Conservation (phyloP, 2,113 vertebrate species). For the Thamnophis sirtalis region DNA sequence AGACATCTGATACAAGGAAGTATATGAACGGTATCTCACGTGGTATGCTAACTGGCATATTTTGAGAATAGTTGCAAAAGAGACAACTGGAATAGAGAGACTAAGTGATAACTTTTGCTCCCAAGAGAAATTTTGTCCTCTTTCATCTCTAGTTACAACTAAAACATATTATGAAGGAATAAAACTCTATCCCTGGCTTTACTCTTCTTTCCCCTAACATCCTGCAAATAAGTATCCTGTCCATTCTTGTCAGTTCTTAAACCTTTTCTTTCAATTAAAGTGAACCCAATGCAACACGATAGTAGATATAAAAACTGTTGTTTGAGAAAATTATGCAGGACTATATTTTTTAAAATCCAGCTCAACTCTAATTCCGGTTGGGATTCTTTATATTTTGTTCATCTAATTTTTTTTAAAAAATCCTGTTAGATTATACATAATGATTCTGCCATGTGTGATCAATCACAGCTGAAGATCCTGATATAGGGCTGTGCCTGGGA, state of each 20-base stretch:
- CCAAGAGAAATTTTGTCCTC: slow-evolving; percentile 47
- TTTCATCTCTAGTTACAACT: slow-evolving; percentile 42
- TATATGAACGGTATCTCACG: not conserved
- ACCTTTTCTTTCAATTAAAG: slow-evolving; percentile 19
- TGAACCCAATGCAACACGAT: slow-evolving; percentile 20
- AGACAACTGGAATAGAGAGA: not conserved
- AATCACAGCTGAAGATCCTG: slow-evolving; percentile 17
- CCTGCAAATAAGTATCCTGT: slow-evolving; percentile 59
- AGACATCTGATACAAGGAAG: not conserved
- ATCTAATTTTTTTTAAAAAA: not conserved
- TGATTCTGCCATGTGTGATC: not conserved
- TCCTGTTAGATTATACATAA: slow-evolving; percentile 1
- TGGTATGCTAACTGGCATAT: not conserved
- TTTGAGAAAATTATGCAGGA: slow-evolving; percentile 1
- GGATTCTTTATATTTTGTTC: slow-evolving; percentile 19
- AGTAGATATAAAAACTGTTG: slow-evolving; percentile 18
- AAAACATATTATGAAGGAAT: slow-evolving; percentile 59
- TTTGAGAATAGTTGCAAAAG: not conserved
- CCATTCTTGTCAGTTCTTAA: slow-evolving; percentile 41
- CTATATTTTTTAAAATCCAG: not conserved
- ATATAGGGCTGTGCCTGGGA: not conserved
- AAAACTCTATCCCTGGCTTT: slow-evolving; percentile 66
- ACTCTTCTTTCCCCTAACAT: slow-evolving; percentile 62
- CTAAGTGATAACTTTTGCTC: slow-evolving; percentile 46
- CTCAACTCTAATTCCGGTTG: slow-evolving; percentile 2